phyloP scores from a whole-genome alignment of 92 coral and sea anemone species.

The Micromussa lordhowensis region DNA sequence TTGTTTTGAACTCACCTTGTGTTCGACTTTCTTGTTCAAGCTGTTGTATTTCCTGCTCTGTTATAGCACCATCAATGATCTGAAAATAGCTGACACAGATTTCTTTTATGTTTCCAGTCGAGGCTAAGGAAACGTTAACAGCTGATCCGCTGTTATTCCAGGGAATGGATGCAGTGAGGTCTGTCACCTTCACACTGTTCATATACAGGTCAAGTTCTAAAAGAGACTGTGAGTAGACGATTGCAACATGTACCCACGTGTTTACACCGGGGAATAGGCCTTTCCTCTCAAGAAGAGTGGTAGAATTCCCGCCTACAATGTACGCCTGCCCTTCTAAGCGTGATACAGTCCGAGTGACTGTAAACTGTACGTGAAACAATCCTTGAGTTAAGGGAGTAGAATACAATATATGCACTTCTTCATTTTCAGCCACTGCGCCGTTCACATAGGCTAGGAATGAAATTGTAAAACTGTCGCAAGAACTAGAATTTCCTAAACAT shows the following conservation, averaged over 20 bases:
- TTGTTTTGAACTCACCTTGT: neutral
- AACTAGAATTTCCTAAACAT: neutral
- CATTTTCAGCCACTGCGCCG: conserved; percentile 2
- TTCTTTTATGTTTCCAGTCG: neutral
- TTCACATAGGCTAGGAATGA: conserved; percentile 18
- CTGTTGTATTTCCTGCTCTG: conserved; percentile 20
- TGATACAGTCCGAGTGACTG: conserved; percentile 15
- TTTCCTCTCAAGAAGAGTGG: conserved; percentile 2
- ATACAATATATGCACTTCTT: conserved; percentile 6
- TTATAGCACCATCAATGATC: neutral
- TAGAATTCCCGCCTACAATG: conserved; percentile 26
- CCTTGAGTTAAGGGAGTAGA: conserved; percentile 21
- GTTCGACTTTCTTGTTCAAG: conserved; percentile 17
- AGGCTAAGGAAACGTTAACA: conserved; percentile 11
- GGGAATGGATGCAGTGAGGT: neutral
- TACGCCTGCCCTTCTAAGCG: conserved; percentile 18
- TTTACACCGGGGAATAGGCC: conserved; percentile 19
- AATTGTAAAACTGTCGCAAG: conserved; percentile 5
- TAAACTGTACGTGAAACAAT: conserved; percentile 11
- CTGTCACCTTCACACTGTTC: conserved; percentile 13
- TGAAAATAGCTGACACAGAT: conserved; percentile 24
- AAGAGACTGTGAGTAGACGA: neutral
- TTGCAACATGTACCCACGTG: conserved; percentile 28
- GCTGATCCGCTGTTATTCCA: conserved; percentile 4
- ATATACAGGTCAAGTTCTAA: conserved; percentile 1